Conservation (phyloP, 1,140 invertebrate species). For the Drosophila virilis region DNA sequence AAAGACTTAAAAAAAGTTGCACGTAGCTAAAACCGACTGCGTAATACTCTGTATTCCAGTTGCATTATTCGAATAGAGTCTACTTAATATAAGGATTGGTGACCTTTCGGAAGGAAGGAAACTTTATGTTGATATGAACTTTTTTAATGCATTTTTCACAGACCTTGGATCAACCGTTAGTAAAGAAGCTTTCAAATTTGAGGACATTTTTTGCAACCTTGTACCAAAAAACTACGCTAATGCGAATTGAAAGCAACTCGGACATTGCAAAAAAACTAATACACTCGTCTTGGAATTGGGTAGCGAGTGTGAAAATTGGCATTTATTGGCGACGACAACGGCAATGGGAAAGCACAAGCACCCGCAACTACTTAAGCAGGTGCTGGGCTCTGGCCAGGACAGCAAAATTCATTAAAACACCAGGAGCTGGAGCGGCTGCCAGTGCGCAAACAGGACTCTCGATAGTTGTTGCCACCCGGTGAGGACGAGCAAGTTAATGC, state of each 20-base stretch:
- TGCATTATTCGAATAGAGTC: too few species aligned
- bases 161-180: too few species aligned
- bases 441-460: slow-evolving; percentile 13
- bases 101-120: too few species aligned
- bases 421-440: slow-evolving; percentile 2
- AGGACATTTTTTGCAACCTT: too few species aligned
- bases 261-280: too few species aligned
- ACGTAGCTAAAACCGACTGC: not conserved
- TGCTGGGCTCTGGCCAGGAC: slow-evolving; percentile 4
- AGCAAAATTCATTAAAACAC: slow-evolving; percentile 38
- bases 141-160: too few species aligned
- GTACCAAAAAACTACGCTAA: too few species aligned
- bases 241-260: too few species aligned
- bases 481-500: slow-evolving; percentile 62
- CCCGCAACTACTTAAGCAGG: slow-evolving; percentile 58
- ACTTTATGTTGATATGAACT: too few species aligned
- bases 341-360: slow-evolving; percentile 27
- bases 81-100: too few species aligned
- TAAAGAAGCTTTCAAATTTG: too few species aligned
- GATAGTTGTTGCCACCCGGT: slow-evolving; percentile 29
- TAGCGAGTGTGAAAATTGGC: slow-evolving; percentile 57
- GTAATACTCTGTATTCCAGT: not conserved
- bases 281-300: too few species aligned
- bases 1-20: slow-evolving; percentile 1
- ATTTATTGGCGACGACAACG: slow-evolving; percentile 59